A percentile compares a stretch with the other conserved stretches of the same genome.
phyloP scores from a whole-genome alignment of 2,113 vertebrate species.

The Cercocebus atys region DNA sequence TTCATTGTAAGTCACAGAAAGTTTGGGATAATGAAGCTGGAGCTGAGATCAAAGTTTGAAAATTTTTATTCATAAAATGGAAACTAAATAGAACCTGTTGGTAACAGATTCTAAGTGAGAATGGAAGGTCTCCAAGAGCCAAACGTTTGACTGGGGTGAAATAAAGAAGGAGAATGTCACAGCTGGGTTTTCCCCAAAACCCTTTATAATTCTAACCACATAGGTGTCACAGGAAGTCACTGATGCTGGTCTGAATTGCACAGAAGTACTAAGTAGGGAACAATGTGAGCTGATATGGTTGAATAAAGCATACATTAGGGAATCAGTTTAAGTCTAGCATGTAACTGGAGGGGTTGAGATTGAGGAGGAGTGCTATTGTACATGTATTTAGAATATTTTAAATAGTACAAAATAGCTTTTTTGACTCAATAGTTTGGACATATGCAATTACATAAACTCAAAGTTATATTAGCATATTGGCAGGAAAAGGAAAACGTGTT shows the following conservation, averaged over 20 bases:
- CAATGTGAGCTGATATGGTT: not conserved
- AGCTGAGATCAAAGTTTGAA: not conserved
- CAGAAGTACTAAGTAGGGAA: not conserved
- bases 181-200: not conserved
- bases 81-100: not conserved
- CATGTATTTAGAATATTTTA: not conserved
- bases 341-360: not conserved
- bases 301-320: not conserved
- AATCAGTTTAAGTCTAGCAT: not conserved
- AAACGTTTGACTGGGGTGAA: not conserved
- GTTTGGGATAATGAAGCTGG: not conserved
- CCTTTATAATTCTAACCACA: not conserved
- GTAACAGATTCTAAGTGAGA: not conserved
- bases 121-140: not conserved
- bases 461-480: not conserved
- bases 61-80: not conserved
- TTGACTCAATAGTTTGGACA: not conserved
- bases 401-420: not conserved
- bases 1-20: not conserved
- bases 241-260: not conserved
- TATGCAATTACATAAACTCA: not conserved
- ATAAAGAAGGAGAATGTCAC: not conserved
- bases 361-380: not conserved
- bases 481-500: not conserved
- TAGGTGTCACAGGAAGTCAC: not conserved